Evolutionary conservation across 2,113 vertebrate genomes (phyloP).

Genomic region (Scophthalmus maximus): DNA sequence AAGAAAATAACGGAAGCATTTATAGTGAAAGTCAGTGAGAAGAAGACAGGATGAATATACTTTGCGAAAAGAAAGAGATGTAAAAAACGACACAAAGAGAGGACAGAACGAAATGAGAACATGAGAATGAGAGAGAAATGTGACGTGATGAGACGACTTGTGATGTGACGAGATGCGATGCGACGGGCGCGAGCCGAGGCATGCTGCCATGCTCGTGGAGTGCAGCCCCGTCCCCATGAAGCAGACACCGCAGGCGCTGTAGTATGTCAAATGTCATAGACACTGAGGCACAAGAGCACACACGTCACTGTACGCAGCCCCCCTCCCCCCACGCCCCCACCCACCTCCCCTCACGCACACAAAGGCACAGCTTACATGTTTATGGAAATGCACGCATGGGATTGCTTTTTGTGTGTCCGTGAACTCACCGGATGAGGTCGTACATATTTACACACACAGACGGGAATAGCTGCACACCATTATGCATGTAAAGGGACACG

Average conservation of each 20-base stretch:
- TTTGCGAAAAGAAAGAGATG: conserved; percentile 16
- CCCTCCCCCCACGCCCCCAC: too few relatives aligned
- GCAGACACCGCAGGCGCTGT: conserved; percentile 71
- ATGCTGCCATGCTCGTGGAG: conserved; percentile 57
- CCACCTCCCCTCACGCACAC: too few relatives aligned
- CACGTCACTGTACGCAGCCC: conserved; percentile 26
- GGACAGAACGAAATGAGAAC: not conserved
- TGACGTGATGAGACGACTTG: conserved; percentile 61
- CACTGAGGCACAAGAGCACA: conserved; percentile 61
- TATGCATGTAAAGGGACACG: not conserved
- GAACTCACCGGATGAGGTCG: not conserved
- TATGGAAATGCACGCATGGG: conserved; percentile 7
- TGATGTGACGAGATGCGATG: conserved; percentile 68
- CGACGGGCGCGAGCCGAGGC: conserved; percentile 70
- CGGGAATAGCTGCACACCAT: not conserved
- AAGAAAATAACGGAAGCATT: conserved; percentile 37
- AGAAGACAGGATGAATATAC: conserved; percentile 30
- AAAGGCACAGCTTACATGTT: conserved; percentile 26
- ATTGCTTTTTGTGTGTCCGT: not conserved
- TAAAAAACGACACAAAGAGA: conserved; percentile 15
- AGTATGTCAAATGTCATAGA: conserved; percentile 77
- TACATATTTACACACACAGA: not conserved
- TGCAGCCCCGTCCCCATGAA: conserved; percentile 42
- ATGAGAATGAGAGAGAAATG: conserved; percentile 17
- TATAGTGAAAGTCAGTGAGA: conserved; percentile 8